Evolutionary conservation across 2,113 vertebrate species (phyloP), one percentile per base, ranked within the genome.

Genomic region (Nipponia nippon): DNA sequence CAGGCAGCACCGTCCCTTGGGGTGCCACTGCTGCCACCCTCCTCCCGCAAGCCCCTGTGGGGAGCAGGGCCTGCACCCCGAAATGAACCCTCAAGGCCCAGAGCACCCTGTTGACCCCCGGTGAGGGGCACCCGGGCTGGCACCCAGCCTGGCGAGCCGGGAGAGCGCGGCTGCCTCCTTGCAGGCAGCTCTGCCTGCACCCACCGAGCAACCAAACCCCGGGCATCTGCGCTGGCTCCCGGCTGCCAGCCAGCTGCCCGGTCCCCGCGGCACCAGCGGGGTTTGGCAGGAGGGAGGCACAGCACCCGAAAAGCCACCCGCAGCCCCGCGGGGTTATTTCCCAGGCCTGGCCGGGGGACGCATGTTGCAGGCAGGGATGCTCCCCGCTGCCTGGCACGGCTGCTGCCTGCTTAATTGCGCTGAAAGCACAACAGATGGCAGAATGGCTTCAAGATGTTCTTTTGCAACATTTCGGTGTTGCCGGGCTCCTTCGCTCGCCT

Each of bases 361-460:
- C 63, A 5, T 23, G 83, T 36, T 44, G 38, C 75, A 63, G 89
- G 80, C 87, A 19, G 81, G 83, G 87, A 26, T 70, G 83, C 65
- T 91, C 14, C 66, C n/a, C 6, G 20, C 81, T 40, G 84, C 79
- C 86, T 92, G 91, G 95, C 95, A 73, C 42, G 61, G 72, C 75
- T 55, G 77, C 93, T 92, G 89, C 93, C 95, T 93, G 96, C 87
- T 96, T 96, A 94, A 95, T 96, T 95, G 95, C 78, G 71, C 95
- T 83, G 87, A 92, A 88, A 95, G 90, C 90, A 93, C 96, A 96
- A 88, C 96, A 97, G 96, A 97, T 96, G 96, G 96, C 93, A 72
- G 81, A 56, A 92, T 46, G 94, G 89, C 91, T 95, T 89, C 95
- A 94, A 95, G 94, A 94, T 90, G 96, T 77, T 89, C 96, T 91